Base-by-base conservation (phyloP, 2,113 vertebrate species). In the Chaetodon auriga region DNA sequence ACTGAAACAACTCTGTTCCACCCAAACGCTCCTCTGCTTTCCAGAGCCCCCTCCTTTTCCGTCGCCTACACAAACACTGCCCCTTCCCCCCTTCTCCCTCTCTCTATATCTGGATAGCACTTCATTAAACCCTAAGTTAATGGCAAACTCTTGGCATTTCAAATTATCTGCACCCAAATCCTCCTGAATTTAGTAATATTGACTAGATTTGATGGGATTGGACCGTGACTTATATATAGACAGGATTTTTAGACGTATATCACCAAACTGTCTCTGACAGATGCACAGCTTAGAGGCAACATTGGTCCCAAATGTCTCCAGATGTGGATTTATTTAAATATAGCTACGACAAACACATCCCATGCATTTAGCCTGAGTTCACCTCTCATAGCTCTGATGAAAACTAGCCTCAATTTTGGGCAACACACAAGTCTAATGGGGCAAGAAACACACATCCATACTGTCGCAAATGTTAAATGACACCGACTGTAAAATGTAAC, bases 1-100 rank as follows among this genome's bases (percentile, higher is more conserved):
- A 83, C 72, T 78, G 65, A 83, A 87, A 70, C 55, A 53, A 35
- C 69, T 86, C 72, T 55, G 46, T 74, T 78, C 43, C 78, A 79
- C 68, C 72, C 73, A 51, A 77, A 68, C 18, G 14, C 15, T 54
- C n/a, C 16, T 41, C 38, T 64, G 48, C 58, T 57, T 75, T 66
- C 38, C 25, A 41, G 14, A 43, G 18, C 45, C 54, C 55, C 8
- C 54, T 3, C 12, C 23, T 0, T 11, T 45, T 41, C n/a, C 16
- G 30, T n/a, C 3, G 58, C 48, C 21, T 35, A 43, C 18, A 68
- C 23, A 81, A 36, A 23, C n/a, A 18, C 13, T 1, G 62, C 5
- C 72, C 55, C 21, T 19, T 21, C 38, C n/a, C n/a, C n/a, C 18
- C 6, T 16, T 46, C 13, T 6, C 15, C 41, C 8, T 8, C 6